These are phyloP conservation scores for Marmota flaviventris DNA, from an alignment of 2,113 vertebrate genomes.

Conservation along the genomic window DNA sequence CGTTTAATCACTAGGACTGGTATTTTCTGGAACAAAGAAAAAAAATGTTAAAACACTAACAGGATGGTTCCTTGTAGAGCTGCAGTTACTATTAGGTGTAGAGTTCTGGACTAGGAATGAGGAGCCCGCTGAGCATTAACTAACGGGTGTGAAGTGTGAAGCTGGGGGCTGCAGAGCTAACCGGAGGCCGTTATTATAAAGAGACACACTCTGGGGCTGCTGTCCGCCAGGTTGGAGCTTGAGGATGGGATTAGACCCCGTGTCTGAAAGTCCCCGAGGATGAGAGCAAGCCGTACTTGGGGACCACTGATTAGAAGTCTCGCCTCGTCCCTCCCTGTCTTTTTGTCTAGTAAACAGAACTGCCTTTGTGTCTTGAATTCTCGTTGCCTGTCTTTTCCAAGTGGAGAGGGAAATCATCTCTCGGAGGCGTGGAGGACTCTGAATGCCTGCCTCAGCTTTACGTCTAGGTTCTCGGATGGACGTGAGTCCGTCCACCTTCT, in stretches of 20 bases:
- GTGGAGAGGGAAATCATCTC: neutral
- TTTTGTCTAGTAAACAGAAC: no score
- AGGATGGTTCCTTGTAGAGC: no score
- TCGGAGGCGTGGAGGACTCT: neutral
- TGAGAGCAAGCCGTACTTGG: accelerated
- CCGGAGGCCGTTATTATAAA: neutral
- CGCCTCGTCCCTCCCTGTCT: neutral
- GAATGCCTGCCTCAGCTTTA: neutral
- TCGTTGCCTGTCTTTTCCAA: neutral
- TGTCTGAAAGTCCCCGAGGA: no score
- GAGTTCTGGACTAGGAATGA: neutral
- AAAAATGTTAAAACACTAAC: neutral
- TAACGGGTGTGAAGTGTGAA: neutral
- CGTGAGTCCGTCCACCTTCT: neutral
- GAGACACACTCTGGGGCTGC: no score
- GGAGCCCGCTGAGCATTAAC: no score
- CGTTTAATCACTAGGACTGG: neutral
- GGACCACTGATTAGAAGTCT: neutral
- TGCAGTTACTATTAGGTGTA: neutral
- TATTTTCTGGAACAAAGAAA: neutral
- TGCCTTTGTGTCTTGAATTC: no score
- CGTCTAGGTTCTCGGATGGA: neutral
- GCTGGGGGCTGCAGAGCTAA: neutral
- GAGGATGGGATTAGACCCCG: no score
- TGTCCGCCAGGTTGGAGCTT: no score